Evolutionary conservation across 2,888 invertebrate species (phyloP).

Genomic region (Matsumyia berberina): DNA sequence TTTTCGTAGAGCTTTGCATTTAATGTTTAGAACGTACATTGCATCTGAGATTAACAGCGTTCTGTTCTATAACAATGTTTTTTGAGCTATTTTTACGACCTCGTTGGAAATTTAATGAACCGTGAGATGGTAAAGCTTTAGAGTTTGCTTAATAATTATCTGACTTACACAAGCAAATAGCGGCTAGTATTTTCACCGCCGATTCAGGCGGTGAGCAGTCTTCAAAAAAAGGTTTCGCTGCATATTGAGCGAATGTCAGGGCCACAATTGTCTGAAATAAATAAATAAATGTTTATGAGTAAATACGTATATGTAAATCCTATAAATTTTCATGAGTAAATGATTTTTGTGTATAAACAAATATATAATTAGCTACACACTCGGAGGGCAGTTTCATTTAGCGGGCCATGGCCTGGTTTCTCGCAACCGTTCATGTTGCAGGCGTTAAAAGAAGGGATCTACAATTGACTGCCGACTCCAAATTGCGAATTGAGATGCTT

Average conservation of each 20-base stretch:
- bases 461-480: too few relatives aligned
- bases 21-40: not conserved
- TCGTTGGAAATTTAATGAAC: not conserved
- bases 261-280: slow-evolving; percentile 91
- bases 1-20: slow-evolving; percentile 8
- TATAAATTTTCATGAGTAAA: not conserved
- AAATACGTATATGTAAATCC: too few relatives aligned
- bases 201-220: slow-evolving; percentile 90
- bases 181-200: slow-evolving; percentile 92
- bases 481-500: too few relatives aligned
- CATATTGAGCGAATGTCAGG: slow-evolving; percentile 95
- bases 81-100: slow-evolving; percentile 11
- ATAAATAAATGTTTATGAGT: not conserved
- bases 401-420: too few relatives aligned
- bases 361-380: too few relatives aligned
- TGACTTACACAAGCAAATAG: slow-evolving; percentile 92
- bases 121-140: not conserved
- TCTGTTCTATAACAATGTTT: slow-evolving; percentile 35
- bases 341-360: too few relatives aligned
- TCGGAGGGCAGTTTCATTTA: too few relatives aligned
- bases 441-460: too few relatives aligned
- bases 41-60: not conserved
- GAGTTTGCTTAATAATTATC: not conserved
- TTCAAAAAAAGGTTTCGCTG: slow-evolving; percentile 93
- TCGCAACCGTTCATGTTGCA: too few relatives aligned